These are phyloP conservation scores for Lutraria rhynchaena DNA, from an alignment of 1,140 invertebrate genomes.

Conservation along the genomic window DNA sequence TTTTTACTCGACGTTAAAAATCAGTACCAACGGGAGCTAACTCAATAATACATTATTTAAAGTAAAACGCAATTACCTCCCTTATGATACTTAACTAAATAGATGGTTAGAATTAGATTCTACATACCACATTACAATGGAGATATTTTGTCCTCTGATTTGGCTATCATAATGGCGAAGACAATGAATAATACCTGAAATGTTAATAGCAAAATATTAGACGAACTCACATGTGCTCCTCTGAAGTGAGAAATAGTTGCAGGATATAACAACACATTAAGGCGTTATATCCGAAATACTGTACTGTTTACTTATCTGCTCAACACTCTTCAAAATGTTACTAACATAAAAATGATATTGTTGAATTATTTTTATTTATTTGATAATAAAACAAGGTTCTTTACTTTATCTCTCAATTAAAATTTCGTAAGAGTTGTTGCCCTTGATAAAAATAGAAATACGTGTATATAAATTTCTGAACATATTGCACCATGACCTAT, in stretches of 20 bases:
- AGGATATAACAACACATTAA: background rate
- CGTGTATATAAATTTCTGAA: too few species aligned
- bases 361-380: background rate
- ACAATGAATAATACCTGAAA: constrained; percentile 27
- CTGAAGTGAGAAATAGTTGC: background rate
- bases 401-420: too few species aligned
- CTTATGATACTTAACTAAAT: too few species aligned
- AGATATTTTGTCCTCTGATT: constrained; percentile 11
- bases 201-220: background rate
- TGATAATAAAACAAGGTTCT: too few species aligned
- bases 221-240: background rate
- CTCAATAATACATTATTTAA: too few species aligned
- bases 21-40: too few species aligned
- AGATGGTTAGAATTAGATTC: too few species aligned
- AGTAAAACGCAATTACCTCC: too few species aligned
- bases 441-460: too few species aligned
- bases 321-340: background rate
- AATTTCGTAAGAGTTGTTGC: too few species aligned
- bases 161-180: constrained; percentile 26
- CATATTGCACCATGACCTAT: too few species aligned
- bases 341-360: background rate
- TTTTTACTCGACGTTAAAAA: too few species aligned
- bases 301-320: background rate
- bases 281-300: background rate
- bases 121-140: constrained; percentile 32